These are phyloP conservation scores for Drosophila pegasa DNA, from an alignment of 2,888 invertebrate species.

Conservation along the genomic window DNA sequence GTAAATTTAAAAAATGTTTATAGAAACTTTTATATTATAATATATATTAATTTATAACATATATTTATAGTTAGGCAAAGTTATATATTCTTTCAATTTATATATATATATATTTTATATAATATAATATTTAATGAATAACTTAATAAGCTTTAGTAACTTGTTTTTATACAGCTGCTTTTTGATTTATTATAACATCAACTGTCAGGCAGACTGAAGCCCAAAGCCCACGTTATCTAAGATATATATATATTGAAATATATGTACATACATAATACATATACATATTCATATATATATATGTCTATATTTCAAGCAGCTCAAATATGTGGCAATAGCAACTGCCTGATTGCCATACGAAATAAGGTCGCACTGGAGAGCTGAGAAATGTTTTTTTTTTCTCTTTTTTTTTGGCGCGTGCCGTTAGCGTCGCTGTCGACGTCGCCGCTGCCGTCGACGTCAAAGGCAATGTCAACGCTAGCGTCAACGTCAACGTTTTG, in stretches of 20 bases:
- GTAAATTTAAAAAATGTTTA: no score
- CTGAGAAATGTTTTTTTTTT: constrained; percentile 12
- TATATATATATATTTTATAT: no score
- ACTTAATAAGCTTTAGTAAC: background rate
- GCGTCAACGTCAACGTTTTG: background rate
- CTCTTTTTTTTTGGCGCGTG: constrained; percentile 59
- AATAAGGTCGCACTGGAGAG: constrained; percentile 24
- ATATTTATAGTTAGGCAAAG: no score
- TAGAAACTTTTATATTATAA: no score
- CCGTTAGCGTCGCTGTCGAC: constrained; percentile 25
- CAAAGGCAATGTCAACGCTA: constrained; percentile 6
- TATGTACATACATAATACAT: background rate
- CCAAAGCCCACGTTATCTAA: constrained; percentile 3
- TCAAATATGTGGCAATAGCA: constrained; percentile 25
- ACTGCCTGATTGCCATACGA: constrained; percentile 51
- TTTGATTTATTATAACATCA: constrained; percentile 12
- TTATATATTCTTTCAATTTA: no score
- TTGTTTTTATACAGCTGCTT: background rate
- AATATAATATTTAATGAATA: background rate
- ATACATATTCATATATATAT: background rate
- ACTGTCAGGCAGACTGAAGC: constrained; percentile 6
- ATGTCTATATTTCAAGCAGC: constrained; percentile 7
- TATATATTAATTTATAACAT: no score
- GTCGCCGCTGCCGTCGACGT: background rate
- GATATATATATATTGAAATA: constrained; percentile 13